Conservation (phyloP, 2,113 vertebrate species). For the Fulica atra region DNA sequence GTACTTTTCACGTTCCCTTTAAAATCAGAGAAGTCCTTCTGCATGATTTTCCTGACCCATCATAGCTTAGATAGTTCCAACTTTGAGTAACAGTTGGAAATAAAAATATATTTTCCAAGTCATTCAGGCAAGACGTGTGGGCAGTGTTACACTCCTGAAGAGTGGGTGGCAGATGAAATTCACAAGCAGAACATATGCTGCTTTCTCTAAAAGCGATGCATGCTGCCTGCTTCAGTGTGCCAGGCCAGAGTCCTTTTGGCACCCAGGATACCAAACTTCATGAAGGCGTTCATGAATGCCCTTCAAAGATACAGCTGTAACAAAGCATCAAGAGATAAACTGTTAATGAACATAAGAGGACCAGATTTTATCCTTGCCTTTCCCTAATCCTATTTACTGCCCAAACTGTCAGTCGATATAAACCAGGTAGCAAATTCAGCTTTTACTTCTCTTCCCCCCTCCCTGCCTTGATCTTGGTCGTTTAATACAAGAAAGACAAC, state of each 20-base stretch:
- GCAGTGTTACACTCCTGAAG: slow-evolving; percentile 1
- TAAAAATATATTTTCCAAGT: slow-evolving; percentile 15
- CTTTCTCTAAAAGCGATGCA: not conserved
- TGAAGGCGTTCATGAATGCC: fast-evolving
- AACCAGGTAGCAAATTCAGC: not conserved
- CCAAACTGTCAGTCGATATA: not conserved
- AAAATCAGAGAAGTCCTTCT: not conserved
- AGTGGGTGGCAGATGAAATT: slow-evolving; percentile 51
- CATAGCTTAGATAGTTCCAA: not conserved
- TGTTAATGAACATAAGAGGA: not conserved
- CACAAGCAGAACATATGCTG: slow-evolving; percentile 31
- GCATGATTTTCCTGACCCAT: not conserved
- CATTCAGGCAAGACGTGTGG: slow-evolving; percentile 43
- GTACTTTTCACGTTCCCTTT: not conserved
- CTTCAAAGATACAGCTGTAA: not conserved
- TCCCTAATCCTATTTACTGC: not conserved
- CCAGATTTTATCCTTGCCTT: not conserved
- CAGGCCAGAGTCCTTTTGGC: not conserved
- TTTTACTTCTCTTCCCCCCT: not conserved
- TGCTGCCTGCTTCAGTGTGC: not conserved
- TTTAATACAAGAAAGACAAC: not conserved
- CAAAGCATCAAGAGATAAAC: not conserved
- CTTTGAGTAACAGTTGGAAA: slow-evolving; percentile 23
- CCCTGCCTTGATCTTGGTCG: not conserved
- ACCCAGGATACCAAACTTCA: not conserved